phyloP scores from a whole-genome alignment of 2,888 invertebrate species.

The Pemphredon lugubris region DNA sequence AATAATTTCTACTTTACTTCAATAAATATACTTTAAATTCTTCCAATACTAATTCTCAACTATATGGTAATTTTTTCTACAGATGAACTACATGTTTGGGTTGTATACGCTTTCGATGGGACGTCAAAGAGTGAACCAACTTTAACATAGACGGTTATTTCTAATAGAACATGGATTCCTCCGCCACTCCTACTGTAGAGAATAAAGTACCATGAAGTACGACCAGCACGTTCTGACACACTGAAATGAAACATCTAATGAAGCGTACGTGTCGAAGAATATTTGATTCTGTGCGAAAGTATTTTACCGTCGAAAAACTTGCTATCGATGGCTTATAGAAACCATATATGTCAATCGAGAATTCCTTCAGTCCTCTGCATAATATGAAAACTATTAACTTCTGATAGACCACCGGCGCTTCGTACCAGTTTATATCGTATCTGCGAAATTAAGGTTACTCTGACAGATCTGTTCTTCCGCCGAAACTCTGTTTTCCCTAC shows the following conservation, averaged over 20 bases:
- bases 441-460: neutral
- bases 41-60: no score
- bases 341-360: neutral
- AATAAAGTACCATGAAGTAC: constrained; percentile 18
- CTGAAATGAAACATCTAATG: constrained; percentile 6
- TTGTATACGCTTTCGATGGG: no score
- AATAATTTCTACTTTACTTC: no score
- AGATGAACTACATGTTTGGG: no score
- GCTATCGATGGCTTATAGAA: constrained; percentile 9
- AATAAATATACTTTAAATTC: no score
- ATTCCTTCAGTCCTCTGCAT: neutral
- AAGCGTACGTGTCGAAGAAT: no score
- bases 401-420: constrained; percentile 10
- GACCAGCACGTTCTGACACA: constrained; percentile 2
- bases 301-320: constrained; percentile 14
- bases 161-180: no score
- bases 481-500: no score
- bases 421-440: constrained; percentile 18
- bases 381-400: constrained; percentile 10
- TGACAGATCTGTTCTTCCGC: no score
- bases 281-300: neutral
- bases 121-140: no score
- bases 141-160: no score
- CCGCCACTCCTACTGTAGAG: constrained; percentile 3
- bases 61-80: no score